phyloP scores from a whole-genome alignment of 2,888 invertebrate genomes.

The Cylloceria caligata region DNA sequence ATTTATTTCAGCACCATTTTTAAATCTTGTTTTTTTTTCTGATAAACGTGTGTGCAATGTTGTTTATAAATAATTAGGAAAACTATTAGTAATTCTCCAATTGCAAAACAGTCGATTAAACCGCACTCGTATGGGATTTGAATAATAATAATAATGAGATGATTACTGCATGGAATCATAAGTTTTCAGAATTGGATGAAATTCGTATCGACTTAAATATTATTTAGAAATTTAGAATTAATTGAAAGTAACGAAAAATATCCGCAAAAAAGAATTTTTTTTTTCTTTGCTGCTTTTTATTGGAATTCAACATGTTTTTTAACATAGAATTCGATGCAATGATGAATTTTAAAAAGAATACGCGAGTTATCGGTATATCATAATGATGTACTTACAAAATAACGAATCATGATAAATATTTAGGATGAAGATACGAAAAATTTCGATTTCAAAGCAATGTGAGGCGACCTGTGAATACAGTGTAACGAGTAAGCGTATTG shows the following conservation, averaged over 20 bases:
- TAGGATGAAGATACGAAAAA: neutral
- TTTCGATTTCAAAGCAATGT: neutral
- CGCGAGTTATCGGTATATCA: too few relatives aligned
- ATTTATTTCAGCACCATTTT: slow-evolving; percentile 12
- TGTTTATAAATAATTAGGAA: slow-evolving; percentile 12
- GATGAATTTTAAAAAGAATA: neutral
- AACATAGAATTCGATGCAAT: neutral
- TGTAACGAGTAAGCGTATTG: neutral
- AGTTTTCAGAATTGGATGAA: neutral
- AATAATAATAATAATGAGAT: neutral
- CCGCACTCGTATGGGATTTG: neutral
- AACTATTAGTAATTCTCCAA: neutral
- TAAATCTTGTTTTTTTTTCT: neutral
- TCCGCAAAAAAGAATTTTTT: neutral
- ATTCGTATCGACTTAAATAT: neutral
- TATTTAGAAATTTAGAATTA: neutral
- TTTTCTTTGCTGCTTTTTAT: too few relatives aligned
- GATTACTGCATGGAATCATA: neutral
- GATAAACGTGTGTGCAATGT: slow-evolving; percentile 12
- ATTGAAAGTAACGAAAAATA: neutral
- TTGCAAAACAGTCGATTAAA: neutral
- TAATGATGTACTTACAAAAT: neutral
- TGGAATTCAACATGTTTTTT: too few relatives aligned
- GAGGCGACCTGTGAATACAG: neutral
- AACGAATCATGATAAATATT: neutral